Base-by-base conservation (phyloP, 2,888 invertebrate species). In the Melitaea athalia region DNA sequence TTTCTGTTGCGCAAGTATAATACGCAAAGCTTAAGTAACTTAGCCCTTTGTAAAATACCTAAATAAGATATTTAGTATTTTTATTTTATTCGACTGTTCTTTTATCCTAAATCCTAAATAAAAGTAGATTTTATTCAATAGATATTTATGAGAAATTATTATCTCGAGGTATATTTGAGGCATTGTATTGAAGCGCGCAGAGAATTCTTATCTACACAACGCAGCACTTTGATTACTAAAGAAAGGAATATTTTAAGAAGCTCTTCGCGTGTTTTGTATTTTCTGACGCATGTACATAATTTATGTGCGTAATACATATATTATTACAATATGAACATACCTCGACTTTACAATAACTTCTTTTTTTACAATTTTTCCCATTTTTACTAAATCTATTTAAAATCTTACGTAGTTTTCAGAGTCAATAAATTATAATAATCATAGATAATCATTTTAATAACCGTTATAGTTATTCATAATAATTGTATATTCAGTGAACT, bases 221-320 rank as follows among this genome's bases (percentile, higher is more conserved):
- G 83, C 90, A 91, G 89, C 88, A 88, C 87, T 91, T 90, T 91
- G 91, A 92, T 91, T 91, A 90, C 86, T 84, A 86, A 85, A 81
- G 85, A 85, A 86, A 86, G 86, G 88, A 90, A 91, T 92, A 90
- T 91, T 91, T 89, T 87, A 90, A 88, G 87, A 88, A 85, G 85
- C 83, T 85, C 84, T 85, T 84, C 77, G 80, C 80, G 78, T 83
- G 83, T 86, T 87, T 87, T 87, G 84, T 85, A 82, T 86, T 87
- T 82, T 85, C 81, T 79, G 83, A 85, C 86, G 83, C 86, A 85
- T 87, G 84, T 88, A 83, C 84, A 85, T 89, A 88, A 89, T 90
- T 87, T 85, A 65, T 38, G 31, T 45, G 62, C 61, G 64, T 64
- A 63, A 67, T 67, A 64, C 59, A 50, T 55, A 63, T 42, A 14